Evolutionary conservation across 2,888 invertebrate genomes (phyloP).

Genomic region (Campoletis raptor): DNA sequence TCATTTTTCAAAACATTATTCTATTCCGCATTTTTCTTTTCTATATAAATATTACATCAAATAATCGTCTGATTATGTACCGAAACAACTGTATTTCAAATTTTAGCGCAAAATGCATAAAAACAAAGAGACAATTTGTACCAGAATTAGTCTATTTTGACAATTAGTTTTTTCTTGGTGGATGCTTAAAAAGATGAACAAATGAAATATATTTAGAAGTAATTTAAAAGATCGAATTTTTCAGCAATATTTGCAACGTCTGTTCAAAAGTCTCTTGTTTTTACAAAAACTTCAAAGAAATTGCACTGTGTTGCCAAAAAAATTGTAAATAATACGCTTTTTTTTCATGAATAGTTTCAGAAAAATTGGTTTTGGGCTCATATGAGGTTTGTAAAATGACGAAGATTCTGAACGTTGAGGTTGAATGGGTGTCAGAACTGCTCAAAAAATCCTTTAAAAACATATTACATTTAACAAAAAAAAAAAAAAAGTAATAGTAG

Average conservation of each 20-base stretch:
- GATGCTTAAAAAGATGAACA: background rate
- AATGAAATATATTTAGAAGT: background rate
- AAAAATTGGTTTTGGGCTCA: background rate
- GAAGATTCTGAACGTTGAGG: background rate
- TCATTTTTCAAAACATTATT: constrained; percentile 43
- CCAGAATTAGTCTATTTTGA: background rate
- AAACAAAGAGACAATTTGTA: background rate
- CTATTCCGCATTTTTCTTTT: constrained; percentile 1
- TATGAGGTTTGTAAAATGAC: background rate
- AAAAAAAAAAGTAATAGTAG: constrained; percentile 1
- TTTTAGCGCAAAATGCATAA: background rate
- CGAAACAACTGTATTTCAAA: background rate
- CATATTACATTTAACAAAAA: constrained; percentile 11
- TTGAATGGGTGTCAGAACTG: background rate
- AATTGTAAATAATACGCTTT: background rate
- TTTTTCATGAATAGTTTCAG: background rate
- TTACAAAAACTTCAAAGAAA: too few species aligned
- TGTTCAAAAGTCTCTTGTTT: background rate
- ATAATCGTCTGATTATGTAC: background rate
- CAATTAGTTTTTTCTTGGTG: background rate
- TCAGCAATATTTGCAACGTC: background rate
- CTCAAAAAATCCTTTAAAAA: constrained; percentile 21
- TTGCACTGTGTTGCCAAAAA: background rate
- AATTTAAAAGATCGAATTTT: background rate
- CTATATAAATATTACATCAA: background rate